These are phyloP conservation scores for Melanotaenia pygmaea DNA, from an alignment of 2,797 vertebrate species.

Conservation along the genomic window DNA sequence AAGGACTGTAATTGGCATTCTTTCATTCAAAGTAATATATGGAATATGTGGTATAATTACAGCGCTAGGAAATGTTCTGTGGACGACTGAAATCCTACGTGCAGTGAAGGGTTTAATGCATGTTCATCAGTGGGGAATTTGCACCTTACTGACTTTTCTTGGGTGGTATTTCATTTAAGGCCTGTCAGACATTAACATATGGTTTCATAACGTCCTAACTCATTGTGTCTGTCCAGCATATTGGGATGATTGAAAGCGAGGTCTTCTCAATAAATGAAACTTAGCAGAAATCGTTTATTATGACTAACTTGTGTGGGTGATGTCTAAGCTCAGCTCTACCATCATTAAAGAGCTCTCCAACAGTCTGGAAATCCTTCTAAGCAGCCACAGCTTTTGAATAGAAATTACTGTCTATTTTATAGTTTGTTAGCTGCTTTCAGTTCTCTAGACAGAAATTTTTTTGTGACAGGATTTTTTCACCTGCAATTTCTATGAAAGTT, in stretches of 20 bases:
- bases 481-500: background rate
- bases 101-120: conserved; percentile 64
- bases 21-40: conserved; percentile 79
- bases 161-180: conserved; percentile 51
- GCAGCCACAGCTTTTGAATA: conserved; percentile 31
- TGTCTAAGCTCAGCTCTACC: conserved; percentile 53
- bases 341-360: conserved; percentile 59
- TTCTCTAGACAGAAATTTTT: conserved; percentile 30
- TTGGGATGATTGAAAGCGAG: conserved; percentile 44
- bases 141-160: conserved; percentile 58
- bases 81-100: conserved; percentile 64
- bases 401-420: conserved; percentile 32
- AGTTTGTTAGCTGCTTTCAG: conserved; percentile 37
- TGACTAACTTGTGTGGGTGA: conserved; percentile 71
- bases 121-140: conserved; percentile 60
- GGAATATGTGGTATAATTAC: conserved; percentile 78
- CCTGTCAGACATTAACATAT: conserved; percentile 38
- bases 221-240: conserved; percentile 21
- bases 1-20: conserved; percentile 78
- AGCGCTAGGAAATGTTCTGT: conserved; percentile 60
- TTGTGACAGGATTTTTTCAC: conserved; percentile 7
- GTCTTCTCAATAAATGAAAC: conserved; percentile 78
- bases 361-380: conserved; percentile 52
- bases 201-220: conserved; percentile 46
- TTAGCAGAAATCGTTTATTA: conserved; percentile 57